Conservation (phyloP, 2,888 invertebrate species). For the Polydrusus tereticollis region DNA sequence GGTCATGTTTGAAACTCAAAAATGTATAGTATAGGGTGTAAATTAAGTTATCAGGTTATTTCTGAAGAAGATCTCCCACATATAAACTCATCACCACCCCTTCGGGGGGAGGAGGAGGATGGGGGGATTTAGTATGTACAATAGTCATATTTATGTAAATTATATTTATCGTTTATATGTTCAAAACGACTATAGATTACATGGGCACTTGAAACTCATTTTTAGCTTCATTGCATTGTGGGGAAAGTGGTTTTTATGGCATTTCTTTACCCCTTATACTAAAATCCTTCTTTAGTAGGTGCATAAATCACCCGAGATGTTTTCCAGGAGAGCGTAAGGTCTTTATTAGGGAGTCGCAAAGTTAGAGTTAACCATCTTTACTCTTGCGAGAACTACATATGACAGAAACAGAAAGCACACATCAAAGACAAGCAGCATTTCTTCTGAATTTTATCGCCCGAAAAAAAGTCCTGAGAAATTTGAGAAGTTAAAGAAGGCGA, state of each 20-base stretch:
- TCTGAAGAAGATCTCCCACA: no score
- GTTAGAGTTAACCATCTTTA: conserved; percentile 54
- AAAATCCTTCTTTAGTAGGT: conserved; percentile 65
- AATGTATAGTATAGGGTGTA: no score
- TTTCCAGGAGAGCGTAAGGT: conserved; percentile 53
- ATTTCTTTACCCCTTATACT: conserved; percentile 61
- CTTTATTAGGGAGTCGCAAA: conserved; percentile 52
- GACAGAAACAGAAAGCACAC: conserved; percentile 47
- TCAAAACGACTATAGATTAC: conserved; percentile 51
- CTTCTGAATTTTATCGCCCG: conserved; percentile 30
- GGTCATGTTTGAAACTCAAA: no score
- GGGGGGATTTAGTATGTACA: no score
- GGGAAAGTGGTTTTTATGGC: conserved; percentile 62
- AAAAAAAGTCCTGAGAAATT: conserved; percentile 8
- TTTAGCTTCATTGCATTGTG: conserved; percentile 66
- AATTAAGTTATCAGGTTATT: no score
- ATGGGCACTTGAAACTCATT: conserved; percentile 64
- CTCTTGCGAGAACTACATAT: conserved; percentile 50
- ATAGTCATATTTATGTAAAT: no score
- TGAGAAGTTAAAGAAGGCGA: neutral
- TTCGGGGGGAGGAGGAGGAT: no score
- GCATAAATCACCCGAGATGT: conserved; percentile 64
- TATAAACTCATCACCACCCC: no score
- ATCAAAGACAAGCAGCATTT: conserved; percentile 41
- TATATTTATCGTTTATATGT: no score